Percentiles rank a stretch among this genome's conserved stretches.
Evolutionary conservation across 2,797 vertebrate species (phyloP).

Genomic region (Remorina albescens): DNA sequence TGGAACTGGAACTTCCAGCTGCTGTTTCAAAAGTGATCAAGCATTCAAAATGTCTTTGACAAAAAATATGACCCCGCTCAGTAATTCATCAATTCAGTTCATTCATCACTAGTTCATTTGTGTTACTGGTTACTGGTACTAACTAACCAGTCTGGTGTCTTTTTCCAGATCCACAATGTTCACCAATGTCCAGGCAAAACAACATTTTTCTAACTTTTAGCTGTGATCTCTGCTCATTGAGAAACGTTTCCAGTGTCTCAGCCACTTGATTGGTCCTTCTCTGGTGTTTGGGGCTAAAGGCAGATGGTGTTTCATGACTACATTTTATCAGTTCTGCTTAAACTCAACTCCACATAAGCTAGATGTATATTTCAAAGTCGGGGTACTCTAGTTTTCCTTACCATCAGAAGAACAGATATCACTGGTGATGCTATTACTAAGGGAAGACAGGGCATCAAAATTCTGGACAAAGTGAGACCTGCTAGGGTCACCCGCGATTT

Average conservation of each 20-base stretch:
- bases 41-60: neutral
- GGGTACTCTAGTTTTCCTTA: constrained; percentile 61
- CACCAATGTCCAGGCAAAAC: neutral
- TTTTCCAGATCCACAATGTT: neutral
- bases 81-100: too few relatives aligned
- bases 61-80: neutral
- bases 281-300: too few relatives aligned
- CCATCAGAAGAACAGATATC: constrained; percentile 84
- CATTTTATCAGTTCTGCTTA: neutral
- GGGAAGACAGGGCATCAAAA: constrained; percentile 81
- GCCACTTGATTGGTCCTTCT: neutral
- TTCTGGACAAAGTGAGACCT: constrained; percentile 77
- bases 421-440: constrained; percentile 76
- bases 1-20: neutral
- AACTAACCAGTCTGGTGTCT: neutral
- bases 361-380: neutral
- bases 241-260: neutral
- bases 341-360: neutral
- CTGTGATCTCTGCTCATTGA: neutral
- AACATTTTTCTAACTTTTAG: neutral
- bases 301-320: neutral
- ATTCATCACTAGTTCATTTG: neutral
- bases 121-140: neutral
- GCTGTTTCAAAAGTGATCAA: neutral
- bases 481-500: constrained; percentile 75